A percentile compares a stretch with the other conserved stretches of the same genome.
phyloP scores from a whole-genome alignment of 2,888 invertebrate genomes.

The Onthophagus sagittarius region DNA sequence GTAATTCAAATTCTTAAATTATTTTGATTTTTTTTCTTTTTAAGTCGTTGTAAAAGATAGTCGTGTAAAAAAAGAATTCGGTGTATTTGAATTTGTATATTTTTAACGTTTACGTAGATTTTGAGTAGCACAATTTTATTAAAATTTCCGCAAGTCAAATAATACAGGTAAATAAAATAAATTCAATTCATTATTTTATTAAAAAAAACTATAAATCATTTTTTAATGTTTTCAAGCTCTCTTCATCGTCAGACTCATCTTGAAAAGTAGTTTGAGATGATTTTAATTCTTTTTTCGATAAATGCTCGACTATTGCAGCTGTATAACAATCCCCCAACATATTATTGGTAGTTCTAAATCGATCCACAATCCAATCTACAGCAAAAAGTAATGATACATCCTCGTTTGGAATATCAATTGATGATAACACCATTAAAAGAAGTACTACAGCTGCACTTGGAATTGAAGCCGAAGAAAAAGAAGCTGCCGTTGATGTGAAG shows the following conservation, averaged over 20 bases:
- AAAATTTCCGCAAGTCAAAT: too few species aligned
- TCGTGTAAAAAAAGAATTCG: too few species aligned
- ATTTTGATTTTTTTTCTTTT: too few species aligned
- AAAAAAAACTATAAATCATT: background rate
- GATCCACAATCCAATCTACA: conserved; percentile 86
- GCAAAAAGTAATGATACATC: conserved; percentile 81
- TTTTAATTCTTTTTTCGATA: conserved; percentile 78
- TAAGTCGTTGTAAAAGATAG: too few species aligned
- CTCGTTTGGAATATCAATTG: conserved; percentile 76
- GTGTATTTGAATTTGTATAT: too few species aligned
- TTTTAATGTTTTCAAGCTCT: background rate
- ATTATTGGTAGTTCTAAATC: conserved; percentile 83
- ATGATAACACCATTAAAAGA: conserved; percentile 74
- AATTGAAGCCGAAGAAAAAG: conserved; percentile 84
- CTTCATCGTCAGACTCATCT: conserved; percentile 23
- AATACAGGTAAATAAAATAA: too few species aligned
- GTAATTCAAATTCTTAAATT: too few species aligned
- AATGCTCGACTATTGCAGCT: conserved; percentile 77
- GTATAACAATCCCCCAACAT: conserved; percentile 86
- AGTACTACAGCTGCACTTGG: conserved; percentile 83
- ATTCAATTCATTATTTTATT: too few species aligned
- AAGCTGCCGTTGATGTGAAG: conserved; percentile 78
- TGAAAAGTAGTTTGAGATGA: conserved; percentile 67
- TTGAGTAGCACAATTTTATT: too few species aligned
- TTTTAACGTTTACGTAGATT: too few species aligned